These are phyloP conservation scores for Nebria ingens DNA, from an alignment of 1,140 invertebrate species.

Conservation along the genomic window DNA sequence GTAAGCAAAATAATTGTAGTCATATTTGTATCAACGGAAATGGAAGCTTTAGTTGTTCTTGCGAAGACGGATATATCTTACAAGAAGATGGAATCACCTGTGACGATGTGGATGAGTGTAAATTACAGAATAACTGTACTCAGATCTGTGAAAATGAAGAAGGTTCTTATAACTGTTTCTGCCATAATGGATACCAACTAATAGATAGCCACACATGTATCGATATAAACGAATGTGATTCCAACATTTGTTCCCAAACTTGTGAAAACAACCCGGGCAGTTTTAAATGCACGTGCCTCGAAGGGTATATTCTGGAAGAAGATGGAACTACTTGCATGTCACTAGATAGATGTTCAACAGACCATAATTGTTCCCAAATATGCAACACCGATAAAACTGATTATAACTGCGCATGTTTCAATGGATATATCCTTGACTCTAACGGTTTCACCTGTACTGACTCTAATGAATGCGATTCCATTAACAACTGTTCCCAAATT, in stretches of 20 bases:
- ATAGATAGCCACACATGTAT: no score
- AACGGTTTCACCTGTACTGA: conserved; percentile 3
- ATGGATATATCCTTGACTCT: conserved; percentile 50
- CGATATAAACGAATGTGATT: conserved; percentile 36
- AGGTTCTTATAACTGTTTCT: conserved; percentile 44
- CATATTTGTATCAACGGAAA: conserved; percentile 39
- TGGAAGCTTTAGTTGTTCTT: conserved; percentile 38
- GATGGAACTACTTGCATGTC: no score
- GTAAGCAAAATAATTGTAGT: conserved; percentile 40
- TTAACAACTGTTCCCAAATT: conserved; percentile 42
- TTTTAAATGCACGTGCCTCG: no score
- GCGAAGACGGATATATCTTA: conserved; percentile 38
- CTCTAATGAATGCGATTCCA: conserved; percentile 43
- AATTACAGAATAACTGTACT: conserved; percentile 44
- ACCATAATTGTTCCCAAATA: no score
- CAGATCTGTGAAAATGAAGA: conserved; percentile 47
- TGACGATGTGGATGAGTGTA: conserved; percentile 42
- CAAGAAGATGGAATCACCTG: conserved; percentile 25
- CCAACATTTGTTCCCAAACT: conserved; percentile 46
- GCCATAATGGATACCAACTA: conserved; percentile 39
- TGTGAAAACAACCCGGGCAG: conserved; percentile 51
- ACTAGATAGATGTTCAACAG: no score
- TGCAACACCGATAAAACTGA: conserved; percentile 40
- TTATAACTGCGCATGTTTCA: conserved; percentile 59
- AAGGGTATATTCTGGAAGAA: conserved; percentile 18